These are phyloP conservation scores for Eueremaeus valkanovi DNA, from an alignment of 2,888 invertebrate genomes.

Conservation along the genomic window DNA sequence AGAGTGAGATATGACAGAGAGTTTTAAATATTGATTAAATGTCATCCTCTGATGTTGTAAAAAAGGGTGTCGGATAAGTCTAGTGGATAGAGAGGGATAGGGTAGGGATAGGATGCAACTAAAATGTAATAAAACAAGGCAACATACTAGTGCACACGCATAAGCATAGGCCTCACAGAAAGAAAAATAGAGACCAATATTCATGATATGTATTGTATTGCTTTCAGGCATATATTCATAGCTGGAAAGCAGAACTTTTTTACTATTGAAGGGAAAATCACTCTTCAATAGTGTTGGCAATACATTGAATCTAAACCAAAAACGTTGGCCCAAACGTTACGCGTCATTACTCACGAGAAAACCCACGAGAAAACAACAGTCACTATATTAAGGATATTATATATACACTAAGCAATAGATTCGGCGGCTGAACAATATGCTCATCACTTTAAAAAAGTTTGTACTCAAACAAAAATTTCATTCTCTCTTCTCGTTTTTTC, in stretches of 20 bases:
- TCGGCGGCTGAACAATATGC: constrained; percentile 16
- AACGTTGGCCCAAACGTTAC: constrained; percentile 29
- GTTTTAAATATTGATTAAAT: constrained; percentile 33
- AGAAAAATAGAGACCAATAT: constrained; percentile 18
- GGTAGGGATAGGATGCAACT: constrained; percentile 16
- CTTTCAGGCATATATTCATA: constrained; percentile 20
- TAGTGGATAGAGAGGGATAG: constrained; percentile 9
- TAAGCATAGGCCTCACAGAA: too few relatives aligned
- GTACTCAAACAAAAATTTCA: too few relatives aligned
- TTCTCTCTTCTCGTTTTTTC: too few relatives aligned
- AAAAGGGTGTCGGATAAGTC: constrained; percentile 30
- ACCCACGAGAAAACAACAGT: constrained; percentile 33
- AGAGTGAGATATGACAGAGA: not conserved
- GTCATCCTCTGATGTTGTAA: constrained; percentile 29
- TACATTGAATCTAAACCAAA: constrained; percentile 8
- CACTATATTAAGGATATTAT: constrained; percentile 33
- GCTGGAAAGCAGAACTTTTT: not conserved
- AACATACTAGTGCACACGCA: not conserved
- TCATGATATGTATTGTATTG: constrained; percentile 22
- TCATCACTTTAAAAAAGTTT: constrained; percentile 4
- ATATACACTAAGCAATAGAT: not conserved
- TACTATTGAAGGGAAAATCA: not conserved
- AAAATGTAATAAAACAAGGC: constrained; percentile 33
- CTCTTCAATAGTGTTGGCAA: constrained; percentile 15
- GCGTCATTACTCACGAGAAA: constrained; percentile 33